Percentiles rank a stretch among this genome's conserved stretches.
Evolutionary conservation across 2,888 invertebrate species (phyloP).

Genomic region (Thereva nobilitata): DNA sequence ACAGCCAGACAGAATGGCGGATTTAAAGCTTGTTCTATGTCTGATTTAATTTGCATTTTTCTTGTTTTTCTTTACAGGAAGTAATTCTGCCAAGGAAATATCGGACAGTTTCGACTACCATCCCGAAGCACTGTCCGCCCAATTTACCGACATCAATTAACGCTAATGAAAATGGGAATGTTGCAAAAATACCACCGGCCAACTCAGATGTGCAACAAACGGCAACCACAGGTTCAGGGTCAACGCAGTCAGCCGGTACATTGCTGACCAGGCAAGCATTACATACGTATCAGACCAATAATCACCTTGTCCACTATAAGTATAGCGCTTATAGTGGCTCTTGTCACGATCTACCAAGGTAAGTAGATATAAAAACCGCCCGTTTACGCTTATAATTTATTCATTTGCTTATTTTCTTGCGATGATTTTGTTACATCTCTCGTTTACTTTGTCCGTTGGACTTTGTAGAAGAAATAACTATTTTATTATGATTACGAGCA

Average conservation of each 20-base stretch:
- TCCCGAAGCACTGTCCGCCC: slow-evolving; percentile 53
- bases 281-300: slow-evolving; percentile 81
- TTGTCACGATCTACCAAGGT: slow-evolving; percentile 85
- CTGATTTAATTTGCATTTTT: slow-evolving; percentile 25
- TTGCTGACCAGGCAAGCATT: slow-evolving; percentile 66
- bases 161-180: slow-evolving; percentile 31
- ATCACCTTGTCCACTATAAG: slow-evolving; percentile 90
- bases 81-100: slow-evolving; percentile 77
- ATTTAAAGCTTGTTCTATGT: too few relatives aligned
- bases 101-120: slow-evolving; percentile 70
- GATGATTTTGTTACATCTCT: too few relatives aligned
- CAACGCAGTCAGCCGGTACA: slow-evolving; percentile 38
- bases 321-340: slow-evolving; percentile 86
- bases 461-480: too few relatives aligned
- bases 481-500: too few relatives aligned
- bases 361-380: slow-evolving; percentile 44
- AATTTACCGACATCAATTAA: slow-evolving; percentile 47
- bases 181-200: slow-evolving; percentile 4
- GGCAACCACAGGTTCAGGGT: slow-evolving; percentile 20
- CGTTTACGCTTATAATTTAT: neutral
- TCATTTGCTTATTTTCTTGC: too few relatives aligned
- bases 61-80: slow-evolving; percentile 63
- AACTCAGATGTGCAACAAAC: slow-evolving; percentile 16
- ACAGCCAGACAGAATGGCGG: too few relatives aligned
- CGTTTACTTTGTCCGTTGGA: too few relatives aligned